Conservation (phyloP, 2,888 invertebrate genomes). For the Steinernema carpocapsae region DNA sequence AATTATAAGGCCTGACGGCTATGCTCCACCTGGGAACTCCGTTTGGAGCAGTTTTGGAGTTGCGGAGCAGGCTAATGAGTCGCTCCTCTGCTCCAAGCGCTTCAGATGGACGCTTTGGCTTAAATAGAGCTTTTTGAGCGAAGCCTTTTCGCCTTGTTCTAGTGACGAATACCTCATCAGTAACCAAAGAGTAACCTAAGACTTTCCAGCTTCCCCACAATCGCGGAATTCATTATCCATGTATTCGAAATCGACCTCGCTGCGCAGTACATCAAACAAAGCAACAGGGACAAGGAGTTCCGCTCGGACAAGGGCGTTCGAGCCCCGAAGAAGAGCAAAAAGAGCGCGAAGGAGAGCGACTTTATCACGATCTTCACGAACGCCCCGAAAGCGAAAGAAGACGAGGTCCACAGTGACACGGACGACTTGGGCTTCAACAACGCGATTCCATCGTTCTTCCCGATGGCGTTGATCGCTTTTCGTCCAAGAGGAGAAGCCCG, state of each 20-base stretch:
- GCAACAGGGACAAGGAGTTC: background rate
- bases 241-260: constrained; percentile 12
- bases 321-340: background rate
- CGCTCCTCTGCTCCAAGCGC: too few relatives aligned
- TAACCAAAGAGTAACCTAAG: too few relatives aligned
- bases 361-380: constrained; percentile 7
- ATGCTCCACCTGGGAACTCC: too few relatives aligned
- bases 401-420: background rate
- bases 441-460: background rate
- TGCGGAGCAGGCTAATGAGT: too few relatives aligned
- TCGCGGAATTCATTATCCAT: background rate
- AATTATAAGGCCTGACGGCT: too few relatives aligned
- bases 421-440: background rate
- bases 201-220: background rate
- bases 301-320: too few relatives aligned
- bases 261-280: background rate
- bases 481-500: background rate
- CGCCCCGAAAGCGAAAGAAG: background rate
- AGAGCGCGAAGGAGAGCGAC: background rate
- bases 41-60: too few relatives aligned
- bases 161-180: too few relatives aligned
- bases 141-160: too few relatives aligned
- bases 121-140: too few relatives aligned
- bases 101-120: too few relatives aligned
- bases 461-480: background rate